Evolutionary conservation across 2,888 invertebrate genomes (phyloP), one percentile per base, ranked within the genome.

Genomic region (Papilio elwesi): DNA sequence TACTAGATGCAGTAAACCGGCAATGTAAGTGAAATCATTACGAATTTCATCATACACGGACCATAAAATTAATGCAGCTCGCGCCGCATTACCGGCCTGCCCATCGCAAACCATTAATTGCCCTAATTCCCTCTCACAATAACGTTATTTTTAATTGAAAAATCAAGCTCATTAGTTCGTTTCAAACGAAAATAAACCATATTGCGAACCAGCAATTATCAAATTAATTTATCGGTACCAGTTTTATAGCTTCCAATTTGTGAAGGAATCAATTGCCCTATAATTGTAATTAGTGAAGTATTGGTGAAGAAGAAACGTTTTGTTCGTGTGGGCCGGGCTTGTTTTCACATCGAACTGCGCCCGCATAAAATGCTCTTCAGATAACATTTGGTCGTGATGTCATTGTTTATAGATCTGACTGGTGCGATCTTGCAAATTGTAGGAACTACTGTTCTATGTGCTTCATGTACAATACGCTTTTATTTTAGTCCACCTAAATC

Each of bases 11-110:
- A 74, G 71, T 76, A 74, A 76, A 77, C 77, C 78, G 48, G 78
- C 83, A 87, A 86, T 85, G 81, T 85, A 84, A 77, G 81, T 80
- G 85, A 87, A 89, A 90, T 90, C 89, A 90, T 88, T 86, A 85
- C 77, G 76, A 85, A 87, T 89, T 90, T 89, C 89, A 85, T 87
- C 80, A 77, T 85, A 86, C 80, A 76, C 78, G 82, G 80, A 82
- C 85, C 80, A 88, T 88, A 86, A 88, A 89, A 89, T 88, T 88
- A 87, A 90, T 90, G 85, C 83, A 72, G 73, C 80, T 80, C 86
- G 82, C 88, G 88, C 73, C 87, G 85, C 83, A 78, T 77, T 80
- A 77, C 81, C 26, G 79, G 78, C 79, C 26, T 79, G 78, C 79
- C 77, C 77, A 74, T 77, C 77, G 70, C 71, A 74, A 76, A 76